Evolutionary conservation across 2,888 invertebrate species (phyloP).

Genomic region (Rhagophthalmus giganteus): DNA sequence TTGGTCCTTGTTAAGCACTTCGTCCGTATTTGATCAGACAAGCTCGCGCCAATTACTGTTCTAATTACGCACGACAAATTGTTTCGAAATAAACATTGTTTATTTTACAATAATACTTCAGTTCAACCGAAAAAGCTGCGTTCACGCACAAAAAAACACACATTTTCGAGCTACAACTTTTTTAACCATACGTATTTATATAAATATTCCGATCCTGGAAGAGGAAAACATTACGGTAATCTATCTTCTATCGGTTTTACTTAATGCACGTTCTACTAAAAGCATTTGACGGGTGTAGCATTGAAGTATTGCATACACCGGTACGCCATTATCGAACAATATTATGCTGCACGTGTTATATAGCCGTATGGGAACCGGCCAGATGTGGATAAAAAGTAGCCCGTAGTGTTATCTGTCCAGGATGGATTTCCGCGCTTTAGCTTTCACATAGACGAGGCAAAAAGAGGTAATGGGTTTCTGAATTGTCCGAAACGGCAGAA

Average conservation of each 20-base stretch:
- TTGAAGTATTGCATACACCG: slow-evolving; percentile 24
- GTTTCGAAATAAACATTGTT: no score
- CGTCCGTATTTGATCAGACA: no score
- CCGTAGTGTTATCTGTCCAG: slow-evolving; percentile 45
- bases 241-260: slow-evolving; percentile 23
- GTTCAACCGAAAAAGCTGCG: no score
- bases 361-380: slow-evolving; percentile 34
- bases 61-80: no score
- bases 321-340: slow-evolving; percentile 25
- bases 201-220: no score
- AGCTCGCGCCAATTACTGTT: no score
- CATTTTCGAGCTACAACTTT: no score
- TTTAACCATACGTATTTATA: no score
- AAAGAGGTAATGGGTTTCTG: slow-evolving; percentile 50
- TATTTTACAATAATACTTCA: no score
- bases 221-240: slow-evolving; percentile 17
- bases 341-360: slow-evolving; percentile 26
- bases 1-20: no score
- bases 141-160: no score
- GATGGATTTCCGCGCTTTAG: slow-evolving; percentile 39
- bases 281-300: slow-evolving; percentile 22
- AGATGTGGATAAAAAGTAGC: slow-evolving; percentile 45
- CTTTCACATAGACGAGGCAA: slow-evolving; percentile 47
- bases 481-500: slow-evolving; percentile 38
- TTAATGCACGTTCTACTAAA: slow-evolving; percentile 24